phyloP scores from a whole-genome alignment of 2,888 invertebrate species.

The Cosmia trapezina region DNA sequence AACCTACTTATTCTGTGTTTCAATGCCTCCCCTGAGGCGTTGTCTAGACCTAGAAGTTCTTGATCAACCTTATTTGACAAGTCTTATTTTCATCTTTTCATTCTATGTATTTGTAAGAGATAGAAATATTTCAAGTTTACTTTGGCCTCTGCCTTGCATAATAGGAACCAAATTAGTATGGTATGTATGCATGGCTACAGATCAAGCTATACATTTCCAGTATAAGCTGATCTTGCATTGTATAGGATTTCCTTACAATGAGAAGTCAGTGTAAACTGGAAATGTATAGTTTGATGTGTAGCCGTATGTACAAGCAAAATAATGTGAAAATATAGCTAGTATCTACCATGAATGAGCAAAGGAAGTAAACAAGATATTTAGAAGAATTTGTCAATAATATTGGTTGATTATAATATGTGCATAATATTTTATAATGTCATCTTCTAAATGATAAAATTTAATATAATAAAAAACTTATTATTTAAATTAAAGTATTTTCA shows the following conservation, averaged over 20 bases:
- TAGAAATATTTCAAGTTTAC: background rate
- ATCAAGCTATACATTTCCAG: too few relatives aligned
- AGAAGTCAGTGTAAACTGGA: too few relatives aligned
- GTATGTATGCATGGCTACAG: too few relatives aligned
- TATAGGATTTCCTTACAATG: too few relatives aligned
- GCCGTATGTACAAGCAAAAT: background rate
- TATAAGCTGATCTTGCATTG: too few relatives aligned
- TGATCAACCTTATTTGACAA: background rate
- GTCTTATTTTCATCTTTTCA: background rate
- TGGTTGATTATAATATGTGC: conserved; percentile 26
- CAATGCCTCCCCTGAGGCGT: background rate
- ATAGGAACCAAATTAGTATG: background rate
- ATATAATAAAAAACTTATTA: background rate
- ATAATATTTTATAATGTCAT: conserved; percentile 21
- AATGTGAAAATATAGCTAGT: background rate
- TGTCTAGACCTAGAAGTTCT: background rate
- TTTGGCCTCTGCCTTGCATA: background rate
- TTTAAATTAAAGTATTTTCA: background rate
- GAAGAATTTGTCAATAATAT: conserved; percentile 1
- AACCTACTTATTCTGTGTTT: background rate
- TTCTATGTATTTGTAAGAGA: background rate
- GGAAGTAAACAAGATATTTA: background rate
- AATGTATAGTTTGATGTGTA: too few relatives aligned
- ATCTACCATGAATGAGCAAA: background rate
- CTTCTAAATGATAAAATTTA: background rate